phyloP scores from a whole-genome alignment of 2,113 vertebrate species.

The Macaca fascicularis region DNA sequence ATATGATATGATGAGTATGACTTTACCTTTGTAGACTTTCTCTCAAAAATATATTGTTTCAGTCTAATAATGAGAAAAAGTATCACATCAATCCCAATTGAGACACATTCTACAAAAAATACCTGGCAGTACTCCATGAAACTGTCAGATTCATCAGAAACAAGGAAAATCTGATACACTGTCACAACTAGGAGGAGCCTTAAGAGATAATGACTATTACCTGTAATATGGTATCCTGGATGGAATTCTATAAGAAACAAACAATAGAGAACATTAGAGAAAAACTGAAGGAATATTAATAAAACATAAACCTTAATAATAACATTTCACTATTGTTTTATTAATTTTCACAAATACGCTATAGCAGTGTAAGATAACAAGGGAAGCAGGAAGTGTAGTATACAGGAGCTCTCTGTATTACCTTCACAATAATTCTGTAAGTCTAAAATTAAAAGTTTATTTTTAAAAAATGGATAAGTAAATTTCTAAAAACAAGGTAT shows the following conservation, averaged over 20 bases:
- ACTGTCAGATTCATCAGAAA: background rate
- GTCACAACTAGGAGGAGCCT: background rate
- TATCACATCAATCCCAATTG: background rate
- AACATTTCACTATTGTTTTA: background rate
- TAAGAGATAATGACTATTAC: background rate
- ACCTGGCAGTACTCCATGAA: background rate
- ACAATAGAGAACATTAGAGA: rapidly evolving
- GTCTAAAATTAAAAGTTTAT: background rate
- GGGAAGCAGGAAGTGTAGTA: background rate
- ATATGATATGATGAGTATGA: background rate
- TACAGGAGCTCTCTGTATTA: background rate
- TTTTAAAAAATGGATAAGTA: background rate
- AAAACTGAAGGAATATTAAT: background rate
- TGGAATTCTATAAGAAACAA: background rate
- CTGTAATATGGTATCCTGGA: background rate
- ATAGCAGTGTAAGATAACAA: background rate
- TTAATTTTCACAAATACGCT: background rate
- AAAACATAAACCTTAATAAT: background rate
- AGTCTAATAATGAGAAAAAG: background rate
- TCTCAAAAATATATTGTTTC: background rate
- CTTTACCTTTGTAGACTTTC: background rate
- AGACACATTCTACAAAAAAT: background rate
- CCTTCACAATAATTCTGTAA: background rate
- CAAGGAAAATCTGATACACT: background rate
- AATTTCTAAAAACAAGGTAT: background rate